Conservation (phyloP, 2,797 vertebrate genomes). For the Anniella stebbinsi region DNA sequence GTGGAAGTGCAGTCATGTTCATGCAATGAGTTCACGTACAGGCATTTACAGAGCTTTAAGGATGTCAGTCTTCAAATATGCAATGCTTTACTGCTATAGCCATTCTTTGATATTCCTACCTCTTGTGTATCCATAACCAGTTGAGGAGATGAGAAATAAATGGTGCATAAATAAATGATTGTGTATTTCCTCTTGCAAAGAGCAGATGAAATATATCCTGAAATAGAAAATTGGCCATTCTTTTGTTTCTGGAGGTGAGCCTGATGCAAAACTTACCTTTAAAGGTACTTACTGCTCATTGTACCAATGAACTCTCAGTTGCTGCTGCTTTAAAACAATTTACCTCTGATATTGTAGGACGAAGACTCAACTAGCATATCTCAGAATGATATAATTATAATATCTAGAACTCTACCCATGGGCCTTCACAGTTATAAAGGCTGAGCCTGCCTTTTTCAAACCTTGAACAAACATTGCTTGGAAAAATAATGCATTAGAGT, state of each 20-base stretch:
- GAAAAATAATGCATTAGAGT: not conserved
- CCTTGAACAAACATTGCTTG: not conserved
- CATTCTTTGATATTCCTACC: not conserved
- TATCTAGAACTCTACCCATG: not conserved
- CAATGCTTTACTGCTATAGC: not conserved
- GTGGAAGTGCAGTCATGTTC: not conserved
- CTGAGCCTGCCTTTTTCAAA: not conserved
- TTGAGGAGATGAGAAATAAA: too few species aligned
- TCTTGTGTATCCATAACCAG: too few species aligned
- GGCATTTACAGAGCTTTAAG: not conserved
- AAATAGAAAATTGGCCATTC: not conserved
- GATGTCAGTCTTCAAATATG: not conserved
- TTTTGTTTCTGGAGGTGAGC: not conserved
- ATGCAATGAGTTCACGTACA: not conserved
- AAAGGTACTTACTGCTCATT: not conserved
- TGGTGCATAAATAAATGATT: too few species aligned
- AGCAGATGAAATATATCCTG: too few species aligned
- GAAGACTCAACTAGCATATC: not conserved
- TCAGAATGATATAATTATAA: not conserved
- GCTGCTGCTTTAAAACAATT: not conserved
- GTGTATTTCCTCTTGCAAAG: too few species aligned
- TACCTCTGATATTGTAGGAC: not conserved
- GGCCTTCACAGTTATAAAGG: not conserved
- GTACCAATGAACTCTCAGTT: not conserved
- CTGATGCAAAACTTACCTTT: not conserved